These are phyloP conservation scores for Drosophila pseudoobscura DNA, from an alignment of 1,140 invertebrate genomes.

Conservation along the genomic window DNA sequence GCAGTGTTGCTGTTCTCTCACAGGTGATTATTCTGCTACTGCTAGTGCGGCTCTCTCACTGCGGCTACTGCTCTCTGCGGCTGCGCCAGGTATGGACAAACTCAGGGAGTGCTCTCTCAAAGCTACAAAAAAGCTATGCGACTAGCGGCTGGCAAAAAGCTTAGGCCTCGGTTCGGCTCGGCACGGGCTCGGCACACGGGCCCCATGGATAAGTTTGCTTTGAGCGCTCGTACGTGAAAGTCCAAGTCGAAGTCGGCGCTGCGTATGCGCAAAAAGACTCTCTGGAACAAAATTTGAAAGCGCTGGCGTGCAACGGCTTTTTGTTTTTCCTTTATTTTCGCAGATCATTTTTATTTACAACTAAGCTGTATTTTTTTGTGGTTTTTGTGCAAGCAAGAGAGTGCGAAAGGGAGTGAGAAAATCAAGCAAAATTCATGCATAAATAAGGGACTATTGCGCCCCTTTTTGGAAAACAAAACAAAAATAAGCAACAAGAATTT, in stretches of 20 bases:
- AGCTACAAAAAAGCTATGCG: no score
- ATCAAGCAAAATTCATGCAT: constrained; percentile 48
- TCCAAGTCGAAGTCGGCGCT: constrained; percentile 32
- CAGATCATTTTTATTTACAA: not conserved
- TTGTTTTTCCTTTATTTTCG: constrained; percentile 10
- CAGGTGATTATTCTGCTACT: not conserved
- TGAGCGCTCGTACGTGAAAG: constrained; percentile 68
- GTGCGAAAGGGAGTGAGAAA: constrained; percentile 43
- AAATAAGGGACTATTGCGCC: constrained; percentile 38
- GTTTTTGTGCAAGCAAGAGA: not conserved
- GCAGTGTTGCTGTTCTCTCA: no score
- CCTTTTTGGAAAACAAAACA: constrained; percentile 12
- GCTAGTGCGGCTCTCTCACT: not conserved
- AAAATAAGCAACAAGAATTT: constrained; percentile 36
- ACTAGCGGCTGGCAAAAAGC: no score
- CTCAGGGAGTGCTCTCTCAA: no score
- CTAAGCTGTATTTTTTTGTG: constrained; percentile 1
- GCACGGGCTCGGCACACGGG: constrained; percentile 1
- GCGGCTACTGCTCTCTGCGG: no score
- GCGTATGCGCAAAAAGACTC: constrained; percentile 25
- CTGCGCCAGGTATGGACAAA: no score
- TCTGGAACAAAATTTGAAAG: constrained; percentile 55
- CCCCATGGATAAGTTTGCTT: constrained; percentile 52
- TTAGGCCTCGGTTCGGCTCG: no score
- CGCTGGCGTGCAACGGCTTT: constrained; percentile 70